Evolutionary conservation across 2,888 invertebrate genomes (phyloP).

Genomic region (Crematogaster levior): DNA sequence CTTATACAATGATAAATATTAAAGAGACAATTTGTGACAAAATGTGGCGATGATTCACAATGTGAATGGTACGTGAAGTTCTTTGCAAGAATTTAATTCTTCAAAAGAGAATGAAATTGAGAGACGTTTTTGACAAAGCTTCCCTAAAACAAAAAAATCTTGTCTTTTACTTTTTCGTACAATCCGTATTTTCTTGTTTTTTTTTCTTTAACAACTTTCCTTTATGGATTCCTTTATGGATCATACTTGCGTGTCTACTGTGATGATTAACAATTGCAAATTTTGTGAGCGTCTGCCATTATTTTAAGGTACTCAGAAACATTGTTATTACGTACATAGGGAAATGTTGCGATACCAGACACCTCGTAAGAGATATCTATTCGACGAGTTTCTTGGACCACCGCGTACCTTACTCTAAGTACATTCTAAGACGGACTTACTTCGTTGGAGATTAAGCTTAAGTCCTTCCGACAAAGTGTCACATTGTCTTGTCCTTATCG

Average conservation of each 20-base stretch:
- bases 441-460: conserved; percentile 77
- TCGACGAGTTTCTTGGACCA: conserved; percentile 19
- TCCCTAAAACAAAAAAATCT: conserved; percentile 61
- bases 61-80: too few species aligned
- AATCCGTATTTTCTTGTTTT: conserved; percentile 58
- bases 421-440: conserved; percentile 75
- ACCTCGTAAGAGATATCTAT: conserved; percentile 14
- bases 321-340: background rate
- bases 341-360: background rate
- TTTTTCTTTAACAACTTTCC: conserved; percentile 13
- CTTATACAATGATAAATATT: conserved; percentile 39
- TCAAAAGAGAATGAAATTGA: conserved; percentile 67
- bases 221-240: background rate
- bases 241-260: conserved; percentile 8
- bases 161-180: conserved; percentile 36
- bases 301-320: background rate
- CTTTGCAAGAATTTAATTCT: conserved; percentile 66
- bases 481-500: conserved; percentile 79
- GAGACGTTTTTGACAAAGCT: conserved; percentile 57
- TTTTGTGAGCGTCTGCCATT: background rate
- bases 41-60: conserved; percentile 6
- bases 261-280: conserved; percentile 22
- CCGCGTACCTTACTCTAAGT: conserved; percentile 39
- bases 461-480: conserved; percentile 80
- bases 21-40: conserved; percentile 24